These are phyloP conservation scores for Panonychus citri DNA, from an alignment of 1,140 invertebrate species.

Conservation along the genomic window DNA sequence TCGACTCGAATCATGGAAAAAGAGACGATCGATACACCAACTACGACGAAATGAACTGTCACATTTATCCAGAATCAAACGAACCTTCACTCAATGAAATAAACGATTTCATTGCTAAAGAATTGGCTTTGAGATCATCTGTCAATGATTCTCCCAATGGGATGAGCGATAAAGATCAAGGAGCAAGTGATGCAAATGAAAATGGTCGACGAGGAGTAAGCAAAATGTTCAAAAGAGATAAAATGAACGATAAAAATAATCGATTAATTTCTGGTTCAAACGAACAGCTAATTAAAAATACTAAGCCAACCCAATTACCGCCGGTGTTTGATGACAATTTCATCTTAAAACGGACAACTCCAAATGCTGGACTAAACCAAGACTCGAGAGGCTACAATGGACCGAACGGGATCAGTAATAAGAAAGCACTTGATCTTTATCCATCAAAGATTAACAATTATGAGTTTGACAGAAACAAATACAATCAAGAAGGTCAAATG, in stretches of 20 bases:
- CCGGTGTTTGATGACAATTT: conserved; percentile 11
- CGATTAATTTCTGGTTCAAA: neutral
- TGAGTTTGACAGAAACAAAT: too few relatives aligned
- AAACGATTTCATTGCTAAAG: neutral
- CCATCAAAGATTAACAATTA: too few relatives aligned
- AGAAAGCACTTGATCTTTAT: neutral
- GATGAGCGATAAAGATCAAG: too few relatives aligned
- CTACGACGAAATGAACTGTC: too few relatives aligned
- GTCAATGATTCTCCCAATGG: too few relatives aligned
- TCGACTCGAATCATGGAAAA: too few relatives aligned
- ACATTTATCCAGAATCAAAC: neutral
- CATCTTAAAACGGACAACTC: conserved; percentile 9
- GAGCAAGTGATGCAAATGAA: neutral
- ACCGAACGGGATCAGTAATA: neutral
- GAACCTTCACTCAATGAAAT: neutral
- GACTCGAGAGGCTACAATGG: neutral
- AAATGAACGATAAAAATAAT: neutral
- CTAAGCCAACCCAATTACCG: neutral
- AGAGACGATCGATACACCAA: neutral
- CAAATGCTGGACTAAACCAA: conserved; percentile 10
- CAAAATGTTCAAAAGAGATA: too few relatives aligned
- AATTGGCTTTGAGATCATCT: neutral
- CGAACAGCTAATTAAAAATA: too few relatives aligned
- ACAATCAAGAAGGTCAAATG: too few relatives aligned
- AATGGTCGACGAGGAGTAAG: too few relatives aligned